These are phyloP conservation scores for Ligdia adustata DNA, from an alignment of 2,888 invertebrate genomes.

Conservation along the genomic window DNA sequence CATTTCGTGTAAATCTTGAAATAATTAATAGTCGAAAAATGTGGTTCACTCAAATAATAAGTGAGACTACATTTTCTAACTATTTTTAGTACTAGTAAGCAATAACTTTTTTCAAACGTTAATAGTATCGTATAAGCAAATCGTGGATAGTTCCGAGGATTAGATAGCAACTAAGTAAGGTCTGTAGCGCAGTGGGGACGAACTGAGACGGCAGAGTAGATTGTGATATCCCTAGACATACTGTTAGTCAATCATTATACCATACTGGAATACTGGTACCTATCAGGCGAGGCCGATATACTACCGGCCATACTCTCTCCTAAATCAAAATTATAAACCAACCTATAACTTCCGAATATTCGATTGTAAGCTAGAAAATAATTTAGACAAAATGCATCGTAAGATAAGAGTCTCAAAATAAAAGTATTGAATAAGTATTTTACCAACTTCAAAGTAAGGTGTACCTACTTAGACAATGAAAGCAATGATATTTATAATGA, in stretches of 20 bases:
- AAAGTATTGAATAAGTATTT: conserved; percentile 83
- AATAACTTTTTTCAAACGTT: conserved; percentile 10
- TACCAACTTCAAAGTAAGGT: conserved; percentile 76
- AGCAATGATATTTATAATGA: conserved; percentile 82
- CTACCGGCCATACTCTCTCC: too few species aligned
- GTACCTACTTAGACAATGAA: conserved; percentile 74
- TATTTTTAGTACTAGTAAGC: conserved; percentile 17
- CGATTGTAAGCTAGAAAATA: conserved; percentile 69
- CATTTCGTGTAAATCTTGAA: conserved; percentile 58
- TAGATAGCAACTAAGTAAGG: conserved; percentile 32
- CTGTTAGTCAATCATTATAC: conserved; percentile 56
- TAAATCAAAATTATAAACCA: conserved; percentile 40
- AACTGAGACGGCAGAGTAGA: conserved; percentile 69
- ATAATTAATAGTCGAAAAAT: conserved; percentile 4
- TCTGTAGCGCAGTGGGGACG: conserved; percentile 63
- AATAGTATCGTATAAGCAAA: conserved; percentile 23
- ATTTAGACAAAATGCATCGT: conserved; percentile 78
- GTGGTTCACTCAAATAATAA: neutral
- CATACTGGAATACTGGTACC: conserved; percentile 32
- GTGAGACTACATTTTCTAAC: conserved; percentile 15
- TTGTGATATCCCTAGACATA: conserved; percentile 78
- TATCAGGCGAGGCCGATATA: too few species aligned
- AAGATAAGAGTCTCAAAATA: conserved; percentile 77
- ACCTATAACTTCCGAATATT: conserved; percentile 68
- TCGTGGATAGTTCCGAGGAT: conserved; percentile 1